These are phyloP conservation scores for Corythornis vintsioides DNA, from an alignment of 2,113 vertebrate genomes.

Conservation along the genomic window DNA sequence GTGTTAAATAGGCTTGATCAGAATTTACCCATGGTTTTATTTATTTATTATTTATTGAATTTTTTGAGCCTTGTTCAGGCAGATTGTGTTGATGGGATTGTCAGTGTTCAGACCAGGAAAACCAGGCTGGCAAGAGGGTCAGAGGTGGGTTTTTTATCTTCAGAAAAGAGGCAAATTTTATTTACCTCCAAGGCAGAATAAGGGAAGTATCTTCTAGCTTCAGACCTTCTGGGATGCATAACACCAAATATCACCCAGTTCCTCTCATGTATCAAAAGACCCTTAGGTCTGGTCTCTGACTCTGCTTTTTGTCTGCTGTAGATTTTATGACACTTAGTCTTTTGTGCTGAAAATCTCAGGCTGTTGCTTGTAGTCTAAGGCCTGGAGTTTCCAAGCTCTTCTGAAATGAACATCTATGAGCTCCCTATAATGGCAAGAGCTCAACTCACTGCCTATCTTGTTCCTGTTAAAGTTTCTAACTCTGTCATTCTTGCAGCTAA, in stretches of 20 bases:
- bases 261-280: not conserved
- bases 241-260: not conserved
- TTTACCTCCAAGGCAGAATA: not conserved
- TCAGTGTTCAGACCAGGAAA: not conserved
- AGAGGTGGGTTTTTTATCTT: not conserved
- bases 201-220: not conserved
- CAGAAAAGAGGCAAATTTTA: not conserved
- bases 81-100: not conserved
- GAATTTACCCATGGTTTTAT: not conserved
- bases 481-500: not conserved
- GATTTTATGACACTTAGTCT: not conserved
- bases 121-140: not conserved
- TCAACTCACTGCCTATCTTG: not conserved
- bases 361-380: not conserved
- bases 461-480: not conserved
- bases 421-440: not conserved
- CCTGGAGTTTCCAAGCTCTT: not conserved
- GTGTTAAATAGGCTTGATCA: not conserved
- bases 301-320: not conserved
- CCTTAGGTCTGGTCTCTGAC: rapidly evolving
- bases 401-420: not conserved
- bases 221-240: not conserved
- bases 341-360: not conserved
- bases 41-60: not conserved
- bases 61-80: not conserved